Evolutionary conservation across 2,888 invertebrate genomes (phyloP), one percentile per base, ranked within the genome.

Genomic region (Camponotus fellah): DNA sequence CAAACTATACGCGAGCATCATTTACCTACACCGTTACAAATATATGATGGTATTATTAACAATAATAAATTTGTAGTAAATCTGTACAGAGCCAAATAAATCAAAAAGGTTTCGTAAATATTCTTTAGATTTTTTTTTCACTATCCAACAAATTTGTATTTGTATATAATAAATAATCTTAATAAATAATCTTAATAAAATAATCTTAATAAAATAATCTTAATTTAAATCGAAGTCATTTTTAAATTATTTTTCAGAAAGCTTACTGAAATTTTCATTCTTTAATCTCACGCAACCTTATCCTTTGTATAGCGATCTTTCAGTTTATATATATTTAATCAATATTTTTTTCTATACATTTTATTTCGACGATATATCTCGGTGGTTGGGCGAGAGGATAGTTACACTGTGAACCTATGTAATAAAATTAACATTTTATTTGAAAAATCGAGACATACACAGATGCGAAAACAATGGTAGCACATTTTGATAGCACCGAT

Each of bases 81-180:
- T 92, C 92, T 94, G 94, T 94, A 94, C 94, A 94, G 93, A 94
- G 92, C 91, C 92, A 93, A 94, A 94, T 93, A 93, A 94, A 93
- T 92, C 87, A 92, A 93, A 93, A 90, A 93, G 91, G 82, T 91
- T 93, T 93, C 91, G 88, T 92, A 92, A 92, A 91, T 85, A 85
- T 88, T 65, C 26, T 12, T n/a, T 26, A 40, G n/a, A 2, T 74
- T 74, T 32, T 26, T 46, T 60, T 17, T 40, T 34, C n/a, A 14
- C n/a, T 74, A 58, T n/a, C n/a, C 12, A 43, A 40, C n/a, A 64
- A 37, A 5, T 26, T 26, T 64, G 9, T 34, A 34, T 26, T 43
- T 43, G 26, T 26, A 26, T 26, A 26, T 26, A 2, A 26, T 26
- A 26, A 26, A 2, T 26, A 26, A 26, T 26, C 26, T 26, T 26